Conservation (phyloP, 2,797 vertebrate species). For the Mus caroli region DNA sequence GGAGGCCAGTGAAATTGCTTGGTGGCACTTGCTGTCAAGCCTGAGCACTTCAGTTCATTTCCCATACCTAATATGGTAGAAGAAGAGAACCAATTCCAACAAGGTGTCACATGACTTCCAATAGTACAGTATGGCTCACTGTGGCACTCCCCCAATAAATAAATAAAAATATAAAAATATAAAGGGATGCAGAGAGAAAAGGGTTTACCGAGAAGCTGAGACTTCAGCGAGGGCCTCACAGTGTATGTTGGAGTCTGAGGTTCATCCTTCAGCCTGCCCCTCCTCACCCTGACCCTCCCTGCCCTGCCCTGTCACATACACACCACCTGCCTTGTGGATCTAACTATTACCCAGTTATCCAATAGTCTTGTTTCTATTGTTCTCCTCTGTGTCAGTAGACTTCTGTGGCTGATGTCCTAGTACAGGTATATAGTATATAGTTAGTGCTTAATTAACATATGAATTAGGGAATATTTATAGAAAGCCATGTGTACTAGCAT, state of each 20-base stretch:
- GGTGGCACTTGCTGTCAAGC: background rate
- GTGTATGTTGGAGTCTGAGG: background rate
- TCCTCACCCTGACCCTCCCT: no score
- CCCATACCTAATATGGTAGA: background rate
- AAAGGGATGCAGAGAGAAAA: background rate
- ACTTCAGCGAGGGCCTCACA: background rate
- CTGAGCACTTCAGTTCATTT: background rate
- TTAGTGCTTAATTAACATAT: conserved; percentile 37
- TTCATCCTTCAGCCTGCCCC: background rate
- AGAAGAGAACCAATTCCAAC: background rate
- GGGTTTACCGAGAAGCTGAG: background rate
- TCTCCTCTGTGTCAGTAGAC: background rate
- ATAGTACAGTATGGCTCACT: background rate
- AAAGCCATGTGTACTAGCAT: background rate
- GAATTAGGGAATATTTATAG: conserved; percentile 40
- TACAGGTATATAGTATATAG: background rate
- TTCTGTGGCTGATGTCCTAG: background rate
- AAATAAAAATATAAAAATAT: background rate
- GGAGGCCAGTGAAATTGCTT: background rate
- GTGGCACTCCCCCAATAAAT: background rate
- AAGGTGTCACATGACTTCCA: background rate
- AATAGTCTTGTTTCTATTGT: background rate
- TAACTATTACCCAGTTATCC: background rate
- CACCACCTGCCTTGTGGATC: background rate
- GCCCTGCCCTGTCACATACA: no score